Base-by-base conservation (phyloP, 2,797 vertebrate genomes). In the Argya squamiceps region DNA sequence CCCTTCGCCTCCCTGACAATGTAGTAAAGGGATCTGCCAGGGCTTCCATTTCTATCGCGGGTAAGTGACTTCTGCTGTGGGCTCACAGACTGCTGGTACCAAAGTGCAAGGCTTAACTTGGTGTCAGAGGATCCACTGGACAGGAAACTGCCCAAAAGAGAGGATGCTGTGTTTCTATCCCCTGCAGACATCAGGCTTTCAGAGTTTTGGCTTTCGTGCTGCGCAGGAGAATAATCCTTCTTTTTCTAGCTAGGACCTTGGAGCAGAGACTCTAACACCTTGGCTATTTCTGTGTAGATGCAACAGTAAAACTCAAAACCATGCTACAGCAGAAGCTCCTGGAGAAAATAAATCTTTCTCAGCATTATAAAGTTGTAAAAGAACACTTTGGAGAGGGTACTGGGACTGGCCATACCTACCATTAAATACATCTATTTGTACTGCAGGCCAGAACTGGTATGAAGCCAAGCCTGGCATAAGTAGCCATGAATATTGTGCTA, bases 31-130 rank as follows among this genome's bases (percentile, higher is more conserved):
- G 93, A 47, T 97, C 97, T 53, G 88, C 88, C 34, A 84, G 53
- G 21, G 97, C 97, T 56, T 93, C 62, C 7, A 49, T 97, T 88
- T 93, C 89, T 63, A 27, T 97, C 29, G 26, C 92, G 64, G 95
- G 97, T 94, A 63, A 84, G 79, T 18, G 52, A 43, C 36, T 53
- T 50, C 43, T 91, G 0, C 6, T 50, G 22, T 44, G 30, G 60
- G 21, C 27, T 92, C n/a, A 37, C 30, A 56, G 59, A 22, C 23
- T 59, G 15, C 43, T 84, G 24, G 46, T 81, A 64, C 4, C 39
- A 26, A 37, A 29, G 16, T 41, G 6, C 20, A 71, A 47, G 18
- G 17, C 8, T 78, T 77, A 71, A 27, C 13, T 15, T 56, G 26
- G 13, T 58, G 32, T 32, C 44, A 83, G 36, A 27, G 27, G 21